phyloP scores from a whole-genome alignment of 2,797 vertebrate species.

The Coregonus sp. region DNA sequence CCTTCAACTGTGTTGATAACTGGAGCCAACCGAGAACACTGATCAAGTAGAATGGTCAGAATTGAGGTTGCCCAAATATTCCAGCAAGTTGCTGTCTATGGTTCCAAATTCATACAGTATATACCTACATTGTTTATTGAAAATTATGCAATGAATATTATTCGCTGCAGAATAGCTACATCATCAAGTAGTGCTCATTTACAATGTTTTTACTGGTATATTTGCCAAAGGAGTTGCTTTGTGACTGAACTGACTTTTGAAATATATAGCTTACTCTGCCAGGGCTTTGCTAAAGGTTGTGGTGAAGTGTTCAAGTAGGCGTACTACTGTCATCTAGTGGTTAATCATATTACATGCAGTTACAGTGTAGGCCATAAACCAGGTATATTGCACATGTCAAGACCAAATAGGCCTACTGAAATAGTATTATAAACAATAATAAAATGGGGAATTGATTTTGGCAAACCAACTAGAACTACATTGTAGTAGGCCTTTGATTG shows the following conservation, averaged over 20 bases:
- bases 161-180: neutral
- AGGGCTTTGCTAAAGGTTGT: neutral
- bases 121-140: neutral
- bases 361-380: neutral
- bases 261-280: neutral
- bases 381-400: neutral
- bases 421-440: neutral
- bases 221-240: neutral
- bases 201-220: neutral
- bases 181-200: neutral
- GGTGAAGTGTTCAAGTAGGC: neutral
- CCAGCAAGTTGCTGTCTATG: neutral
- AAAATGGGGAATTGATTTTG: neutral
- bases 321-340: slow-evolving; percentile 23
- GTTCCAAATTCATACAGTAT: neutral
- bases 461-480: neutral
- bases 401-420: neutral
- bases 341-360: neutral
- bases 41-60: neutral
- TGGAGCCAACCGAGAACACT: slow-evolving; percentile 4
- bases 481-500: too few species aligned
- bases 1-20: slow-evolving; percentile 2
- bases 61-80: neutral
- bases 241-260: neutral
- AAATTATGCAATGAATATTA: neutral